Evolutionary conservation across 2,797 vertebrate species (phyloP).

Genomic region (Danio kyathit): DNA sequence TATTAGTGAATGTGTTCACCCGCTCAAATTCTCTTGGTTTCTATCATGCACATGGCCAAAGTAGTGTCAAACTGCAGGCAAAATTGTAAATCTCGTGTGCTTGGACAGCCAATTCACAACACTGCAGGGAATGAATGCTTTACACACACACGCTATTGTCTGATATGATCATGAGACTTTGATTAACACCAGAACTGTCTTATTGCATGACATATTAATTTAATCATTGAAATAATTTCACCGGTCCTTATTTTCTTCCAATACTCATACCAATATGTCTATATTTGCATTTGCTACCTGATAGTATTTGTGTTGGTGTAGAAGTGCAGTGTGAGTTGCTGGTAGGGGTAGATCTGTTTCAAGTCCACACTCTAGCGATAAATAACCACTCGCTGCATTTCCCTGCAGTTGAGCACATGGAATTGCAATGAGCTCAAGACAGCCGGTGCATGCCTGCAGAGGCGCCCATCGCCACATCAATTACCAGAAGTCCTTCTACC

Average conservation of each 20-base stretch:
- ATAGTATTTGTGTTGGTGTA: constrained; percentile 60
- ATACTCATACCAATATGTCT: constrained; percentile 65
- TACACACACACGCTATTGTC: constrained; percentile 30
- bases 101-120: constrained; percentile 20
- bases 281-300: constrained; percentile 40
- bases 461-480: constrained; percentile 21
- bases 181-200: constrained; percentile 58
- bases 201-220: constrained; percentile 76
- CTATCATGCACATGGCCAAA: not conserved
- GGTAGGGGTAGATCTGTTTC: constrained; percentile 40
- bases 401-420: constrained; percentile 64
- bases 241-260: constrained; percentile 77
- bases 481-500: constrained; percentile 23
- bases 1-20: too few species aligned
- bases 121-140: not conserved
- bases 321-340: constrained; percentile 52
- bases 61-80: constrained; percentile 37
- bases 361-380: constrained; percentile 52
- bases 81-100: constrained; percentile 43
- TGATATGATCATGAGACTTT: constrained; percentile 45
- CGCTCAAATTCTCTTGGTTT: too few species aligned
- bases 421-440: constrained; percentile 60
- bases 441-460: constrained; percentile 50
- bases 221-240: constrained; percentile 73
- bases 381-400: constrained; percentile 54